Base-by-base conservation (phyloP, 2,113 vertebrate species). In the Macaca nemestrina region DNA sequence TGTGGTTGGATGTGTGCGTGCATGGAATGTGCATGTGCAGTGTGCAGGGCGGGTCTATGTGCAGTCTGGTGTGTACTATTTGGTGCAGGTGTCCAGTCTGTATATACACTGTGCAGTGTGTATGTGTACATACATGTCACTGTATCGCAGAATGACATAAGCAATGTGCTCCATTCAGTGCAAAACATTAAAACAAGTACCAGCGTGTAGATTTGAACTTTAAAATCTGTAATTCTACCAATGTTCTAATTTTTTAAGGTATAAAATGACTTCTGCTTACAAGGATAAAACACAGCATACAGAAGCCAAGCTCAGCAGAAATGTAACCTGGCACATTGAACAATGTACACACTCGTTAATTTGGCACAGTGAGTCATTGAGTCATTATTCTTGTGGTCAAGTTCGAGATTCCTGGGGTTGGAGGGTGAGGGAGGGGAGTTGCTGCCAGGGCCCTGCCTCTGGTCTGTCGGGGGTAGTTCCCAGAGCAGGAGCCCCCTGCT, bases 201-300 rank as follows among this genome's bases (percentile, higher is more conserved):
- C 64, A 81, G 38, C 96, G 40, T 61, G 88, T 27, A 43, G 3
- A 43, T 38, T 94, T 70, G 40, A 76, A 82, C 25, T 48, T 86
- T n/a, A 93, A 92, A 95, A 76, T 89, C 82, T 90, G 67, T 59
- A n/a, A 87, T 76, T 92, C 87, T 50, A 48, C 57, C 59, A 38
- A 17, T 9, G 80, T 72, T 30, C 52, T 72, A 73, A 81, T 79
- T 50, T 94, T 81, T 40, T 20, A 13, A 67, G 22, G 20, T 32
- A 75, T 57, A 50, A 70, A n/a, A 84, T 52, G 57, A 67, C 40
- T 90, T 83, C 73, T 18, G 81, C 57, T 94, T 93, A n/a, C 18
- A 83, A 84, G 48, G 22, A 57, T 68, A 30, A 81, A 90, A 45
- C 6, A 14, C 11, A 80, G 38, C 17, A 27, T 25, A 27, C 30